Conservation (phyloP, 2,113 vertebrate genomes). For the Pomatorhinus ruficollis region DNA sequence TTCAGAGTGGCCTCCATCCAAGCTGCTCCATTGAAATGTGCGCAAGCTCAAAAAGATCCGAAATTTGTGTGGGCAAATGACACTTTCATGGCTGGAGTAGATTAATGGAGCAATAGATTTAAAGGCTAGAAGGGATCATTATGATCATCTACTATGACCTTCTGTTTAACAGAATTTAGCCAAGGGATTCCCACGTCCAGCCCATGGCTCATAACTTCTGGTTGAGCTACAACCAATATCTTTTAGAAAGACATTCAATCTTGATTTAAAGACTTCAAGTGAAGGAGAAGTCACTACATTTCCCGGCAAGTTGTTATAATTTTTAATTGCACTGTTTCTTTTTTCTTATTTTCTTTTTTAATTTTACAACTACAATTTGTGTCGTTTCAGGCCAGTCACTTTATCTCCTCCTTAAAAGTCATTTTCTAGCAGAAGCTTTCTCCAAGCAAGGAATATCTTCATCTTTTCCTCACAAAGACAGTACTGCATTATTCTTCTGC, state of each 20-base stretch:
- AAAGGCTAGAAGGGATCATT: constrained; percentile 59
- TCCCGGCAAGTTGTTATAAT: background rate
- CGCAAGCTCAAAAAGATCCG: background rate
- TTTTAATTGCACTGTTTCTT: background rate
- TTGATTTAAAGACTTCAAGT: constrained; percentile 54
- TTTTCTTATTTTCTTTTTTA: background rate
- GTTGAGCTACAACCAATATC: constrained; percentile 2
- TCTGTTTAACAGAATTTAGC: constrained; percentile 54
- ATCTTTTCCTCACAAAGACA: background rate
- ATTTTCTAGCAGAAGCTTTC: background rate
- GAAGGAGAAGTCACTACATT: constrained; percentile 16
- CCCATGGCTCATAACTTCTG: constrained; percentile 40
- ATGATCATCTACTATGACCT: constrained; percentile 54
- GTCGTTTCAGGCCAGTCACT: background rate
- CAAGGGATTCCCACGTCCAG: constrained; percentile 28
- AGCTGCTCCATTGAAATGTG: background rate
- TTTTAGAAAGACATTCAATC: constrained; percentile 20
- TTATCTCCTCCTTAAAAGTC: background rate
- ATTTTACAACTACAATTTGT: background rate
- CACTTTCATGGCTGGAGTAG: constrained; percentile 34
- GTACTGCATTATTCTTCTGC: background rate
- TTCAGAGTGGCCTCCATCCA: background rate
- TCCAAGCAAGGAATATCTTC: background rate
- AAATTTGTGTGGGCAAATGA: constrained; percentile 13
- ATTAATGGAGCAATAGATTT: constrained; percentile 49